Evolutionary conservation across 1,140 invertebrate genomes (phyloP), one percentile per base, ranked within the genome.

Genomic region (Vanessa tameamea): DNA sequence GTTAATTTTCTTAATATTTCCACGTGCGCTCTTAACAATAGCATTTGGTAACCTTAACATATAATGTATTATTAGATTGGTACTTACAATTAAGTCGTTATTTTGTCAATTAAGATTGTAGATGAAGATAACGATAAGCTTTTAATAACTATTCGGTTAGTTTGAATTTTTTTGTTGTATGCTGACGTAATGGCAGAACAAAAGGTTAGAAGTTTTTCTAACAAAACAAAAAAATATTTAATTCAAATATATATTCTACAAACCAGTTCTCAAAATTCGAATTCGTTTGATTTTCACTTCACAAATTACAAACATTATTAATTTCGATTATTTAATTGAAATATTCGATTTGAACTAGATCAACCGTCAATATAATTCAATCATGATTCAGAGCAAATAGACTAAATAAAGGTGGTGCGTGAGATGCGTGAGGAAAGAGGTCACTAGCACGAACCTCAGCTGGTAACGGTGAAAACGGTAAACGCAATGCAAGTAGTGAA

Each of bases 401-500:
- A 57, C 11, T 9, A 68, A 48, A 68, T 53, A 68, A 68, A 53
- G 48, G 47, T n/a, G 14, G 53, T 55, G 66, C 51, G 26, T 68
- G 31, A 16, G 51, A 68, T 68, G 53, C 66, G 51, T 57, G 37
- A 11, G 26, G 37, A 68, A 68, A 43, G 26, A 57, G 66, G 66
- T 55, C 26, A 68, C 14, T 68, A 15, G 66, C 66, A 68, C 23
- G 66, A 57, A 53, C n/a, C 47, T 67, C 26, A 15, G 9, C 9
- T 8, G 9, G 55, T 59, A 59, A 68, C 64, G 51, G 50, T 68
- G 51, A 59, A 26, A 59, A 59, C 55, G 55, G 55, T 59, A 59
- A 68, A 68, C n/a, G 31, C 53, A 57, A 12, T 51, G 48, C 15
- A 15, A 37, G 37, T 11, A 43, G 66, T 68, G 66, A 68, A 68